Evolutionary conservation across 2,888 invertebrate genomes (phyloP), one percentile per base, ranked within the genome.

Genomic region (Synanthedon andrenaeformis): DNA sequence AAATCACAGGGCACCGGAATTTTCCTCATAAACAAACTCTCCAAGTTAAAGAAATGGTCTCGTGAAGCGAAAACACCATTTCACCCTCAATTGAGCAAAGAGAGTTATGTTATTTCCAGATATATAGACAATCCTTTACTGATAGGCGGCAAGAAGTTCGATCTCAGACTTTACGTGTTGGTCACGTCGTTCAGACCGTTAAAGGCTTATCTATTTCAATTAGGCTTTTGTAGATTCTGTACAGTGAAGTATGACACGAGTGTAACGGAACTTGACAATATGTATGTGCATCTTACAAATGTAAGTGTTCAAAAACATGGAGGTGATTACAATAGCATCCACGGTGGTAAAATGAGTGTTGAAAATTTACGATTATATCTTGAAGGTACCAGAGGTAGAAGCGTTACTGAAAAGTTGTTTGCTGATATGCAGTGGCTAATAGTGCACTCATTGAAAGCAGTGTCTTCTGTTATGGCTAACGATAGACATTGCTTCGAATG

Each of bases 291-390:
- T 87, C 89, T 98, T 53, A 98, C 98, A 11, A 98, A 98, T 75
- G 98, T 98, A 4, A 97, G 98, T 56, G 96, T 98, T n/a, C 98
- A 99, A 80, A 98, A 97, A 79, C 96, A 97, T 72, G 97, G 97
- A 61, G 95, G 94, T 41, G 97, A 97, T 73, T 98, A 98, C 76
- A 98, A 98, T 77, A 93, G 91, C 59, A 90, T 96, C 52, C 97
- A 98, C 70, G 98, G 98, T 8, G 98, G 98, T 0, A 98, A 98
- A 85, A 92, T 97, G 90, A 96, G 95, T 53, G 93, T 97, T 11
- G 94, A 96, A 73, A 97, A 98, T 88, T 86, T 98, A 54, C 90
- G 94, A 51, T 85, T 98, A 6, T 97, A 95, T 76, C 85, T 98
- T 66, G 97, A 98, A 75, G 96, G 97, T 53, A 97, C 96, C 0